Base-by-base conservation (phyloP, 2,113 vertebrate species). In the Thomomys bottae region DNA sequence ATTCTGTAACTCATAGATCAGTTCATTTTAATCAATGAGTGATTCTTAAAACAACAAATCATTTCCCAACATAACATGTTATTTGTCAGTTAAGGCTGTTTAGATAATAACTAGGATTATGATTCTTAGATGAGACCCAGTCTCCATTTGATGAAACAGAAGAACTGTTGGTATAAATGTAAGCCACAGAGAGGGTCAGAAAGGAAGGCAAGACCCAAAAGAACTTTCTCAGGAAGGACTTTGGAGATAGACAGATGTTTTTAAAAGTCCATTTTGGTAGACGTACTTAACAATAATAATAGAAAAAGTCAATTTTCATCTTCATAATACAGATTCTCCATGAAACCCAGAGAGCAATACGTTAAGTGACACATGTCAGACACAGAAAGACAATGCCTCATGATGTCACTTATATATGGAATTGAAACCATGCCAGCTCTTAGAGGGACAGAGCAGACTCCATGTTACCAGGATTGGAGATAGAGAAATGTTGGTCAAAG, bases 81-180 rank as follows among this genome's bases (percentile, higher is more conserved):
- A 70, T 70, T 88, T 90, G 28, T 70, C 49, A 68, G 20, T 73
- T 75, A 68, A 49, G 64, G 34, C 57, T 26, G 24, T 89, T 88
- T n/a, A 77, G 34, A 64, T 61, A 82, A 82, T 38, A 23, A 85
- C 45, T 79, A 38, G 36, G 87, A 78, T 15, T 76, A 36, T 71
- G 63, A 28, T 91, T 91, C 77, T 42, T 73, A 90, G 20, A 54
- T 70, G 66, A 49, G 87, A 82, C 5, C 7, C 14, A 34, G 7
- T 84, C 32, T 81, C 10, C 72, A 89, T 49, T 89, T 78, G 77
- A 21, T 79, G 76, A 86, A 87, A 59, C 34, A 64, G 38, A 94
- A 92, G 57, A 80, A 70, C 90, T 70, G 10, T 10, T 88, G 32
- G 20, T 72, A 87, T 40, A 87, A 32, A 78, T 59, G 73, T 91